Conservation (phyloP, 2,113 vertebrate species). For the Benitochromis conjunctus region DNA sequence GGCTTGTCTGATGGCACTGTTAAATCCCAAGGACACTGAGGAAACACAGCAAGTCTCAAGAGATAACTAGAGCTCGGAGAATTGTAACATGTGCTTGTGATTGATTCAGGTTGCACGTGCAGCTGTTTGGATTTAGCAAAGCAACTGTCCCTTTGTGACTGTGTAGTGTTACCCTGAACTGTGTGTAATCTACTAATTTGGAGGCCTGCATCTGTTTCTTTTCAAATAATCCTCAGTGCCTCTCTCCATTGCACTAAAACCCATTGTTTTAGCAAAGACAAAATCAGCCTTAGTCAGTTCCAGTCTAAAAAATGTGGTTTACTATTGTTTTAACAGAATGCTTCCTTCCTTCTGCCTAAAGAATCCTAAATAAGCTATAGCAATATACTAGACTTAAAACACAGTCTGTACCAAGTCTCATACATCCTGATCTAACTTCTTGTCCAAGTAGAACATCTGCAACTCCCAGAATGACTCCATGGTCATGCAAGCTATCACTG, state of each 20-base stretch:
- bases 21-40: conserved; percentile 51
- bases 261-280: neutral
- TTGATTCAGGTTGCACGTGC: conserved; percentile 14
- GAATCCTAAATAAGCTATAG: neutral
- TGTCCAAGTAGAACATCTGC: neutral
- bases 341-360: neutral
- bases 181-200: neutral
- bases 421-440: conserved; percentile 9
- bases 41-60: conserved; percentile 54
- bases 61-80: conserved; percentile 15
- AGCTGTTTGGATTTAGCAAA: neutral
- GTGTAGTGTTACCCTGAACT: neutral
- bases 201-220: neutral
- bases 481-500: conserved; percentile 22
- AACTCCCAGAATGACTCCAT: neutral
- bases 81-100: neutral
- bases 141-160: conserved; percentile 6
- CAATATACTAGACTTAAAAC: neutral
- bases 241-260: neutral
- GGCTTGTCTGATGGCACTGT: conserved; percentile 21
- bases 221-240: neutral
- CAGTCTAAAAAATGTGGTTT: conserved; percentile 9
- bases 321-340: neutral
- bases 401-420: neutral
- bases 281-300: neutral